Conservation (phyloP, 1,140 invertebrate species). For the Drosophila jambulina region DNA sequence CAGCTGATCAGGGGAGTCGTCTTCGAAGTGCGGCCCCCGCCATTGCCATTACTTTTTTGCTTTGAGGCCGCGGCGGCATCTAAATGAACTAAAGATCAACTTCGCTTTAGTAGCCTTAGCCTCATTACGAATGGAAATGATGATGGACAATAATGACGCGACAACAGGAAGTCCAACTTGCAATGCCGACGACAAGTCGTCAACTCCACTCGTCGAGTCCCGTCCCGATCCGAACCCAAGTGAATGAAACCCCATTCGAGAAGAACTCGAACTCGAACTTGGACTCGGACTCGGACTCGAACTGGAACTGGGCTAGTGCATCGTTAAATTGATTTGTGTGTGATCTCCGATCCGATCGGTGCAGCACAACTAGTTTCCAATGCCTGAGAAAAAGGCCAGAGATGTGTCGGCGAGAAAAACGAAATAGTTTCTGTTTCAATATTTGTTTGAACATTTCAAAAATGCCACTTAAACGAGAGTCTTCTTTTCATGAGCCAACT, state of each 20-base stretch:
- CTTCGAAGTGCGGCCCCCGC: slow-evolving; percentile 49
- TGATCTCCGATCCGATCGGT: slow-evolving; percentile 44
- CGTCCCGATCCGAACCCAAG: slow-evolving; percentile 34
- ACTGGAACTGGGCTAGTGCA: slow-evolving; percentile 77
- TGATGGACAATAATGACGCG: slow-evolving; percentile 84
- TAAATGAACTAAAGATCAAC: slow-evolving; percentile 80
- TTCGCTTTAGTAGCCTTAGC: slow-evolving; percentile 79
- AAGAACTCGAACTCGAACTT: slow-evolving; percentile 21
- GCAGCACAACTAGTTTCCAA: slow-evolving; percentile 65
- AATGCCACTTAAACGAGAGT: slow-evolving; percentile 66
- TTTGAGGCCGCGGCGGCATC: slow-evolving; percentile 68
- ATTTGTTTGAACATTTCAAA: slow-evolving; percentile 61
- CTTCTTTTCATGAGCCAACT: slow-evolving; percentile 47
- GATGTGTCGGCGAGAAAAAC: slow-evolving; percentile 33
- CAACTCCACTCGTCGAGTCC: slow-evolving; percentile 30
- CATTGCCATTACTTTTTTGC: slow-evolving; percentile 26
- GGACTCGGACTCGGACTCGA: slow-evolving; percentile 35
- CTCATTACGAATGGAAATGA: slow-evolving; percentile 84
- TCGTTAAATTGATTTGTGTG: slow-evolving; percentile 84
- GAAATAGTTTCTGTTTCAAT: slow-evolving; percentile 67
- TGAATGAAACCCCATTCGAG: slow-evolving; percentile 50
- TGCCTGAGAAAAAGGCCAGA: slow-evolving; percentile 71
- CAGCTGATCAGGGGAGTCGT: slow-evolving; percentile 67
- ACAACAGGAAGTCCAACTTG: slow-evolving; percentile 79
- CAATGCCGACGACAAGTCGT: slow-evolving; percentile 51